Percentiles rank a stretch among this genome's conserved stretches.
phyloP scores from a whole-genome alignment of 2,888 invertebrate species.

The Steinernema carpocapsae region DNA sequence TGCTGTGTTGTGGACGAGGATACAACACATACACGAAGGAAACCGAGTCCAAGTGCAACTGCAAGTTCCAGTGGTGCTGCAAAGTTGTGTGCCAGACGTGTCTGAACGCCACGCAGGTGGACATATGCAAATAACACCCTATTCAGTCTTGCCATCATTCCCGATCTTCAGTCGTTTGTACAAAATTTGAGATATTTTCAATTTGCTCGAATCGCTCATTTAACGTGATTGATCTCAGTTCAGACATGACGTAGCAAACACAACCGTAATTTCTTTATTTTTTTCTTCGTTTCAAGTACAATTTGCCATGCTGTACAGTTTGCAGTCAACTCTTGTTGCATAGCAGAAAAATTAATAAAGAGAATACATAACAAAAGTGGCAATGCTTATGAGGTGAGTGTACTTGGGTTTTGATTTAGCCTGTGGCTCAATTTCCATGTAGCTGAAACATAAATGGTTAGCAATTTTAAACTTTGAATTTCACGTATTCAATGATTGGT shows the following conservation, averaged over 20 bases:
- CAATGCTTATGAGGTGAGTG: too few species aligned
- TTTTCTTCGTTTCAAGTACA: neutral
- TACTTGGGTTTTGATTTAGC: too few species aligned
- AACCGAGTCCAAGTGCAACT: conserved; percentile 48
- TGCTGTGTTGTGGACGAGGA: conserved; percentile 68
- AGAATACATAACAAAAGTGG: too few species aligned
- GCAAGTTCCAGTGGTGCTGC: conserved; percentile 68
- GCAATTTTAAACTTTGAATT: too few species aligned
- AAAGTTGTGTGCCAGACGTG: conserved; percentile 67
- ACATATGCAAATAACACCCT: conserved; percentile 62
- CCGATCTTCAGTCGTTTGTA: neutral
- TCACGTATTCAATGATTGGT: too few species aligned
- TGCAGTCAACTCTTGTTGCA: neutral
- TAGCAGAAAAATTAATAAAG: too few species aligned
- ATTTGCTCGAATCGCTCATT: conserved; percentile 1
- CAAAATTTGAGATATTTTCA: neutral
- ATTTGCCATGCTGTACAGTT: neutral
- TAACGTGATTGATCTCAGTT: conserved; percentile 29
- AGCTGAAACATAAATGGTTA: too few species aligned
- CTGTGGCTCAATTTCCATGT: too few species aligned
- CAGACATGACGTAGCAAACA: neutral
- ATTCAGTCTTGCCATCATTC: neutral
- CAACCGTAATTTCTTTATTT: neutral
- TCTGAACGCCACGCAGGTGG: conserved; percentile 61
- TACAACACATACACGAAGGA: conserved; percentile 64